Conservation (phyloP, 2,888 invertebrate genomes). For the Nineta flava region DNA sequence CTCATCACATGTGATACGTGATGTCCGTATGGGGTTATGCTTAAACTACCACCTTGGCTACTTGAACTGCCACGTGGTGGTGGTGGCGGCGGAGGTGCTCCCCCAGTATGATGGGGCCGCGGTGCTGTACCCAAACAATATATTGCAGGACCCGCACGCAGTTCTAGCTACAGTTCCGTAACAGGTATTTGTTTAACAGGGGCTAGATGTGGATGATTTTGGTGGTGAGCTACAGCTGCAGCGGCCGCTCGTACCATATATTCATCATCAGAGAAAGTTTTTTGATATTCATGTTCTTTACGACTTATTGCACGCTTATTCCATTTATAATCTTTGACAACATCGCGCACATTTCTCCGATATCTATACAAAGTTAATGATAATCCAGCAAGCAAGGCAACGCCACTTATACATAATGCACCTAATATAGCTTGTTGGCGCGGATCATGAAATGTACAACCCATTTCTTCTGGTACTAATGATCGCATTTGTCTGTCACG, state of each 20-base stretch:
- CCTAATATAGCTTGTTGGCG: slow-evolving; percentile 67
- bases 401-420: slow-evolving; percentile 55
- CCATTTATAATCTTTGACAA: slow-evolving; percentile 69
- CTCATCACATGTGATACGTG: slow-evolving; percentile 10
- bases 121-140: slow-evolving; percentile 41
- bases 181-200: slow-evolving; percentile 58
- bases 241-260: slow-evolving; percentile 53
- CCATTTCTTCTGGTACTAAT: slow-evolving; percentile 59
- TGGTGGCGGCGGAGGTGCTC: slow-evolving; percentile 25
- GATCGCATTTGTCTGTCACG: slow-evolving; percentile 51
- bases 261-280: slow-evolving; percentile 78
- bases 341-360: slow-evolving; percentile 63
- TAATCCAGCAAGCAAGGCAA: slow-evolving; percentile 53
- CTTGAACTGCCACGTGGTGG: neutral
- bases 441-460: slow-evolving; percentile 66
- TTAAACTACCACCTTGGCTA: neutral
- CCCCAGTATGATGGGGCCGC: slow-evolving; percentile 13
- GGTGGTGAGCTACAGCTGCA: slow-evolving; percentile 33
- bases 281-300: slow-evolving; percentile 79
- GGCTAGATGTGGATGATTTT: slow-evolving; percentile 29
- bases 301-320: slow-evolving; percentile 54
- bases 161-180: slow-evolving; percentile 92
- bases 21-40: neutral
- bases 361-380: slow-evolving; percentile 63
- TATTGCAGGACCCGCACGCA: slow-evolving; percentile 76